Evolutionary conservation across 2,797 vertebrate genomes (phyloP).

Genomic region (Tokudaia tokunoshimensis): DNA sequence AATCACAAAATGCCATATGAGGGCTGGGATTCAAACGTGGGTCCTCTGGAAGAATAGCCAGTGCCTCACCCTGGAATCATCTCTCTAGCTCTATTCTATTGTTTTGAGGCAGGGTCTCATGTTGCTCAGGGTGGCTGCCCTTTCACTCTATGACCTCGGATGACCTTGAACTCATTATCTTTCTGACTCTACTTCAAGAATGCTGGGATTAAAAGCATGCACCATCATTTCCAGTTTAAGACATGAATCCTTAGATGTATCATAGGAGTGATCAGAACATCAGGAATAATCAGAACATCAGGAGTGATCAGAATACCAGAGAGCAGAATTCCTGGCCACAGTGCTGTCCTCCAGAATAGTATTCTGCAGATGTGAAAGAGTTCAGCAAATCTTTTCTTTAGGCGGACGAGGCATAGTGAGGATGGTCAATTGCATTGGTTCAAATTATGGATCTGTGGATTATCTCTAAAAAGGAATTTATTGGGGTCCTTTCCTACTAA

Average conservation of each 20-base stretch:
- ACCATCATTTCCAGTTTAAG: neutral
- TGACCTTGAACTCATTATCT: neutral
- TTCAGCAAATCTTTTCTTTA: neutral
- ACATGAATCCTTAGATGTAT: neutral
- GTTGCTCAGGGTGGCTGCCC: neutral
- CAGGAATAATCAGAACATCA: neutral
- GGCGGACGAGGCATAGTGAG: neutral
- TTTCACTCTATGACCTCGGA: neutral
- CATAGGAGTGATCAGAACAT: neutral
- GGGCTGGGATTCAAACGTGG: neutral
- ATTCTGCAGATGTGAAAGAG: neutral
- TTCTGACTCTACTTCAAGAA: neutral
- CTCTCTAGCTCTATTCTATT: neutral
- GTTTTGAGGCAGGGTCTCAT: neutral
- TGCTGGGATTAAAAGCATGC: neutral
- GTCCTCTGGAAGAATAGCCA: neutral
- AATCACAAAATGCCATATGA: neutral
- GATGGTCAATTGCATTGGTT: neutral
- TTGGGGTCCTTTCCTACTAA: neutral
- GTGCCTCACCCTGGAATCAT: neutral
- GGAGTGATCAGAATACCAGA: neutral
- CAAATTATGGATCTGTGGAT: neutral
- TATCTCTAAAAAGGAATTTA: slow-evolving; percentile 1
- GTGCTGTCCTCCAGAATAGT: neutral
- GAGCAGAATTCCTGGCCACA: neutral